Percentiles rank a stretch among this genome's conserved stretches.
phyloP scores from a whole-genome alignment of 1,140 invertebrate genomes.

The Akabosia matsudoensis region DNA sequence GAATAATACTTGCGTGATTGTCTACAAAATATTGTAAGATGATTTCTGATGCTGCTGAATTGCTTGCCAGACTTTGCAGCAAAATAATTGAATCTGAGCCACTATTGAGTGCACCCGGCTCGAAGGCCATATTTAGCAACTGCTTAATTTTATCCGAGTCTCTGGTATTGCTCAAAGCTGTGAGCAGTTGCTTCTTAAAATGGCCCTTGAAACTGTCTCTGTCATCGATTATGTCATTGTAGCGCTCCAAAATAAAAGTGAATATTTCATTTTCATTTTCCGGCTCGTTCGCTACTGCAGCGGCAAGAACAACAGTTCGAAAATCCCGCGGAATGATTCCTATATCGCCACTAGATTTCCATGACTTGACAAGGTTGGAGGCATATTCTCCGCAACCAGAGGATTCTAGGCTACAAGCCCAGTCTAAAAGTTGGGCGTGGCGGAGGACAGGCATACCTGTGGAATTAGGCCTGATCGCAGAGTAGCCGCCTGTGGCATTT shows the following conservation, averaged over 20 bases:
- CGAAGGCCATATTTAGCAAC: background rate
- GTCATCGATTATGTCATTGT: background rate
- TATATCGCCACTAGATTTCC: background rate
- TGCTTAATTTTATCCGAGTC: background rate
- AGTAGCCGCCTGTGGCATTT: background rate
- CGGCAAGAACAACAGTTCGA: background rate
- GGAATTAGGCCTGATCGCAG: background rate
- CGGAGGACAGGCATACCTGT: background rate
- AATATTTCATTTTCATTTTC: background rate
- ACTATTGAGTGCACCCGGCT: background rate
- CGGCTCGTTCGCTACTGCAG: background rate
- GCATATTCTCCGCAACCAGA: background rate
- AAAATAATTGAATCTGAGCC: background rate
- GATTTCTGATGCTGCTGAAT: background rate
- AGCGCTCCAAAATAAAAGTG: background rate
- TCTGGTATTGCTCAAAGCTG: background rate
- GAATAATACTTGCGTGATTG: background rate
- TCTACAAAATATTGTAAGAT: constrained; percentile 2
- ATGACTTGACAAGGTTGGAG: background rate
- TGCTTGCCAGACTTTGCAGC: background rate
- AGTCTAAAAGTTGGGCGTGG: constrained; percentile 9
- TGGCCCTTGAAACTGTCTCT: background rate
- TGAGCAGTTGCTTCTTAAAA: background rate
- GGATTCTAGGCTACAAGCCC: constrained; percentile 5
- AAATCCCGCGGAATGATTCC: background rate